Base-by-base conservation (phyloP, 37 sponge, comb jelly and placozoan species). In the Mnemiopsis leidyi region DNA sequence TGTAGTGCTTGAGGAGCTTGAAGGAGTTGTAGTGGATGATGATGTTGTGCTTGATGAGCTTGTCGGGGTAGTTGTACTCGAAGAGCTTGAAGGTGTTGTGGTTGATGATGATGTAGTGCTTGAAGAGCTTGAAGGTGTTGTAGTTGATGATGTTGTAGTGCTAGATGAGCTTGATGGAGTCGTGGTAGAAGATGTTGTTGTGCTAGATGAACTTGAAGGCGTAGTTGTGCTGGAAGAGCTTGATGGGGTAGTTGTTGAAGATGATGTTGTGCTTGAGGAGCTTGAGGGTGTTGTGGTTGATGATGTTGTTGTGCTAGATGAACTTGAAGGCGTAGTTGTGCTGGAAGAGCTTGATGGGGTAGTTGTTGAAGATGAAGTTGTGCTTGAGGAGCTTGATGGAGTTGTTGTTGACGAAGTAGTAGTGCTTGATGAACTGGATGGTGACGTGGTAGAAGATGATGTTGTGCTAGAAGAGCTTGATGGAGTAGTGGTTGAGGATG, bases 271-370 rank as follows among this genome's bases (percentile, higher is more conserved):
- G 30, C 75, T 71, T 71, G 75, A 71, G 7, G 75, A 29, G 75
- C 30, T 71, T 71, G 75, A 71, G 26, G 75, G 75, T 23, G 75
- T 71, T n/a, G 75, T 71, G 7, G 75, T 71, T 29, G 30, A 29
- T 18, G 75, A 71, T 71, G 75, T 23, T 23, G 75, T 71, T 71
- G 75, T 29, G 5, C n/a, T 23, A 18, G 75, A 29, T 71, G 75
- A 29, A 71, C 75, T 71, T 23, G 75, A 71, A 71, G 75, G 75
- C 20, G 75, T 71, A 7, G 75, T 71, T 7, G 75, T 71, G 23
- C 75, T 71, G 3, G 75, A 71, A 71, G 75, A 71, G 23, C 31
- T 71, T 71, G 75, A 71, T 18, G 75, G 75, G 3, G 75, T 71
- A 2, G 75, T 71, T 29, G 75, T n/a, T 71, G 30, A 71, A 7